Base-by-base conservation (phyloP, 1,140 invertebrate genomes). In the Bombyx mori region DNA sequence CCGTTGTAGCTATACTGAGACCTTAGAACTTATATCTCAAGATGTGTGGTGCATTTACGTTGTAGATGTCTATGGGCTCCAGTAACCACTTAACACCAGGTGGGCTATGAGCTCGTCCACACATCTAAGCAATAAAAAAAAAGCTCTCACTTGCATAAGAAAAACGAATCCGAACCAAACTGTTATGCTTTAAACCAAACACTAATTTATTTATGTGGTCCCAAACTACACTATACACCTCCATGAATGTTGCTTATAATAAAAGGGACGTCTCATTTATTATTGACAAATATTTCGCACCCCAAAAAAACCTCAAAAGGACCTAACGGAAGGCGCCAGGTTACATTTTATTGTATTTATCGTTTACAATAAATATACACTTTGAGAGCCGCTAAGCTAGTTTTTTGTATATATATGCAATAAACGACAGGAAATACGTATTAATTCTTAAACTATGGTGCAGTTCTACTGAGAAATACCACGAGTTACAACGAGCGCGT, bases 191-290 rank as follows among this genome's bases (percentile, higher is more conserved):
- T 70, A 60, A 55, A 61, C 61, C 68, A 12, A 10, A 12, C 26
- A n/a, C 60, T 53, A 68, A 67, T 71, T 67, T 76, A 79, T 80
- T 73, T 73, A 75, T 73, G 65, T 71, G 65, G 68, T 67, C 69
- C 66, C 72, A 74, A 71, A 75, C 70, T 75, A 68, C 61, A 68
- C 65, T 73, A 68, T 63, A 66, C 69, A 65, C 57, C 62, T 64
- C 73, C 64, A 75, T 77, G 71, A 79, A 79, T 77, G 72, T 78
- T 79, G 66, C 63, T 61, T 61, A 69, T 73, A 78, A 83, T 86
- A 83, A 84, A 84, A 84, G 73, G 77, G 73, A 86, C 77, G 78
- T 82, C 79, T 86, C 79, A 84, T 83, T 86, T 86, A 84, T 86
- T 86, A 81, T 82, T 86, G 76, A 86, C 80, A 86, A 83, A 86